Conservation (phyloP, 1,140 invertebrate genomes). For the Panagrolaimus sp. region DNA sequence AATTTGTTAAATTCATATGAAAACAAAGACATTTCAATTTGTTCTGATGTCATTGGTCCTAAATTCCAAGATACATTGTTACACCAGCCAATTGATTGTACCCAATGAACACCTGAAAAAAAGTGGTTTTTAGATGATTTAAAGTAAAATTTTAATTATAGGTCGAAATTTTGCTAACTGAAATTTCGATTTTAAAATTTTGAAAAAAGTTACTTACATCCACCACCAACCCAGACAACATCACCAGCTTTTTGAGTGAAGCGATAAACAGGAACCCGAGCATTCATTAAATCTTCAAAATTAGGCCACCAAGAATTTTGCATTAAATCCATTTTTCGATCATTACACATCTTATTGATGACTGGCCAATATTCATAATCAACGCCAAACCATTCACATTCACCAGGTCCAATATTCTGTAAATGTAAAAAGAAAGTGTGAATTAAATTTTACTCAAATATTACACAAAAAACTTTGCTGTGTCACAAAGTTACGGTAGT, state of each 20-base stretch:
- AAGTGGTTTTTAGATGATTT: too few species aligned
- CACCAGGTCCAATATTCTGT: conserved; percentile 93
- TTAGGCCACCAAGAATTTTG: conserved; percentile 99
- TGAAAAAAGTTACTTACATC: conserved; percentile 59
- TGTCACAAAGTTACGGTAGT: too few species aligned
- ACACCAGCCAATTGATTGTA: conserved; percentile 64
- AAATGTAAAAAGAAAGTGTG: too few species aligned
- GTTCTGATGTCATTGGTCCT: conserved; percentile 85
- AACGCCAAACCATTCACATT: conserved; percentile 95
- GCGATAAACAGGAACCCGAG: conserved; percentile 91
- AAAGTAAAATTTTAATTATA: too few species aligned
- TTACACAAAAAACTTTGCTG: too few species aligned
- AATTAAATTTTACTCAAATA: too few species aligned
- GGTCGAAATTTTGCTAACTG: too few species aligned
- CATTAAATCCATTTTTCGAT: conserved; percentile 88
- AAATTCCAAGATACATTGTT: conserved; percentile 98
- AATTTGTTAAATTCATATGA: conserved; percentile 90
- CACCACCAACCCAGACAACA: conserved; percentile 96
- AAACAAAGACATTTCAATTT: conserved; percentile 86
- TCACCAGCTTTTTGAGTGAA: conserved; percentile 97
- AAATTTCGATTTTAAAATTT: too few species aligned
- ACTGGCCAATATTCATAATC: conserved; percentile 94
- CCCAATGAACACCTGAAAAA: conserved; percentile 63
- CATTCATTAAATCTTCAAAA: conserved; percentile 83
- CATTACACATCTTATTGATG: conserved; percentile 83